phyloP scores from a whole-genome alignment of 2,113 vertebrate species.

The Probosciger aterrimus region DNA sequence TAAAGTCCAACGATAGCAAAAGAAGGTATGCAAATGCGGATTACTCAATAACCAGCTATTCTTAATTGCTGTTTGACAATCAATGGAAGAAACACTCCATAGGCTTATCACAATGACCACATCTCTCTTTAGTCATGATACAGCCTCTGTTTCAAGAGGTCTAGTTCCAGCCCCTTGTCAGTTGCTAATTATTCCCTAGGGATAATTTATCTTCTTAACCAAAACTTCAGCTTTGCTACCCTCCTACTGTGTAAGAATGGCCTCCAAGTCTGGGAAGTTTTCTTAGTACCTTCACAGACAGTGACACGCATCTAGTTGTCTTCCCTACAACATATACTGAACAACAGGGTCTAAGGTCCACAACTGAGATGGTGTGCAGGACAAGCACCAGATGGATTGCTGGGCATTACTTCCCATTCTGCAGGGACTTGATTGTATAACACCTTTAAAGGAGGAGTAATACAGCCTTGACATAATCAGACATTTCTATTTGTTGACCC shows the following conservation, averaged over 20 bases:
- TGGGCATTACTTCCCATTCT: neutral
- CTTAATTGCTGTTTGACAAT: neutral
- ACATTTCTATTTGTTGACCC: neutral
- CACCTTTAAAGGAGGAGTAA: neutral
- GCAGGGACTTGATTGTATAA: neutral
- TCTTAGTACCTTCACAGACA: neutral
- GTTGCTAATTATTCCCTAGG: neutral
- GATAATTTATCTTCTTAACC: neutral
- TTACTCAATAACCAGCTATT: neutral
- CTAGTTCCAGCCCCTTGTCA: neutral
- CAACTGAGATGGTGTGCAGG: neutral
- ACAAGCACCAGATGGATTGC: accelerated
- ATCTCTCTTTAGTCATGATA: neutral
- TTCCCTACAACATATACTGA: neutral
- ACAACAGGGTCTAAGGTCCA: neutral
- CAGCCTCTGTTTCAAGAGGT: neutral
- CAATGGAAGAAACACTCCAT: neutral
- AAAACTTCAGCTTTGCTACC: neutral
- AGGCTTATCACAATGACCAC: neutral
- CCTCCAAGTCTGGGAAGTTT: neutral
- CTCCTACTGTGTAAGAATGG: neutral
- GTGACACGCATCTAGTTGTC: neutral
- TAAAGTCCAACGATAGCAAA: neutral
- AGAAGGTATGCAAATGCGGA: neutral
- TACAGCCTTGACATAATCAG: neutral